Evolutionary conservation across 2,113 vertebrate genomes (phyloP).

Genomic region (Anas platyrhynchos): DNA sequence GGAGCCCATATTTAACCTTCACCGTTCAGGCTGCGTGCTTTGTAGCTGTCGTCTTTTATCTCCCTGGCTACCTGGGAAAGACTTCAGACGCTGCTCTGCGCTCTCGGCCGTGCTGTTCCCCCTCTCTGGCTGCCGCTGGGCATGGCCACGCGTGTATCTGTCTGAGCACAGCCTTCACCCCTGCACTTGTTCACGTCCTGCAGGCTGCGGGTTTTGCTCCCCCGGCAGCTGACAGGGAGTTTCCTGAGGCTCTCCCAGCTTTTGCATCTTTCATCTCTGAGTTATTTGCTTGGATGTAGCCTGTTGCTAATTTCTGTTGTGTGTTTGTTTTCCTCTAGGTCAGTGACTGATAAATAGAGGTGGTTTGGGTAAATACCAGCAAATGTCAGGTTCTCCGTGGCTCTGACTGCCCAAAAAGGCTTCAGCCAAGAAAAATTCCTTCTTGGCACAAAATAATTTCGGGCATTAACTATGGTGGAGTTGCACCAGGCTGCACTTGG

Average conservation of each 20-base stretch:
- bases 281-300: neutral
- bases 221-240: accelerated
- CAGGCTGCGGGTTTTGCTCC: neutral
- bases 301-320: accelerated
- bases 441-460: neutral
- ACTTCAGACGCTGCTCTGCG: neutral
- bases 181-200: accelerated
- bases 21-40: slow-evolving; percentile 49
- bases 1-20: slow-evolving; percentile 79
- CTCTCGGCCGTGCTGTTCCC: neutral
- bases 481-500: neutral
- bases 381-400: neutral
- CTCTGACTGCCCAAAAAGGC: neutral
- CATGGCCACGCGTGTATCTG: neutral
- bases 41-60: slow-evolving; percentile 67
- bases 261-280: accelerated
- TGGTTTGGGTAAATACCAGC: neutral
- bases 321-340: neutral
- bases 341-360: neutral
- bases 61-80: slow-evolving; percentile 14
- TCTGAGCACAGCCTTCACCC: neutral
- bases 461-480: neutral
- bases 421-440: neutral
- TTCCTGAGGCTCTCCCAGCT: neutral
- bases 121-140: neutral